Base-by-base conservation (phyloP, 2,797 vertebrate genomes). In the Denticeps clupeoides region DNA sequence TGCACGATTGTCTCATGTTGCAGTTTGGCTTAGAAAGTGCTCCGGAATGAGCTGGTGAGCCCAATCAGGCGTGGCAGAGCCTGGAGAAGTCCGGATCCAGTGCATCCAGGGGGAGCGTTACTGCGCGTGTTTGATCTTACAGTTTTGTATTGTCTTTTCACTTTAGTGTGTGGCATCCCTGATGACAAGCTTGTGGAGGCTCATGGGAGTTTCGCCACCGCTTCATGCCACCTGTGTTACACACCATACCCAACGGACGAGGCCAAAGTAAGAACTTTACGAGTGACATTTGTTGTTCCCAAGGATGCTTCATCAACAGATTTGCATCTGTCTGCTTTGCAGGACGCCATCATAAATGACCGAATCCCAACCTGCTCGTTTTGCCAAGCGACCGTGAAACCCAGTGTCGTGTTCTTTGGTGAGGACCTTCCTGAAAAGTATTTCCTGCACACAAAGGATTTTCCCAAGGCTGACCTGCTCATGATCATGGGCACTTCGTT, bases 201-300 rank as follows among this genome's bases (percentile, higher is more conserved):
- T 71, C 82, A 88, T 19, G 86, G 84, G 35, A 87, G 78, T 60
- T 87, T 86, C 53, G 70, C 77, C 42, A 84, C 82, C 10, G 86
- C 84, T 12, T 84, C 83, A 53, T 88, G 86, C 70, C 84, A 84
- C 64, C 64, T 87, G 49, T 89, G 87, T 60, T 86, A 86, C 63
- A 83, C 82, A 1, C 55, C 79, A 0, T 86, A 79, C 53, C 79
- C 84, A 8, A 70, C 84, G 2, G 73, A 81, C 4, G 78, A 87
- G 58, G 85, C 85, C 2, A 82, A 79, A 78, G 86, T 87, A 55
- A 4, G 41, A 15, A n/a, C n/a, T 4, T n/a, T 8, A 33, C 18
- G 11, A 7, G 1, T 5, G 1, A 13, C 10, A 49, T 15, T 55
- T 22, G 1, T 11, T 15, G 32, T 44, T 8, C 3, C 46, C n/a